These are phyloP conservation scores for Sciurus carolinensis DNA, from an alignment of 2,797 vertebrate species.

Conservation along the genomic window DNA sequence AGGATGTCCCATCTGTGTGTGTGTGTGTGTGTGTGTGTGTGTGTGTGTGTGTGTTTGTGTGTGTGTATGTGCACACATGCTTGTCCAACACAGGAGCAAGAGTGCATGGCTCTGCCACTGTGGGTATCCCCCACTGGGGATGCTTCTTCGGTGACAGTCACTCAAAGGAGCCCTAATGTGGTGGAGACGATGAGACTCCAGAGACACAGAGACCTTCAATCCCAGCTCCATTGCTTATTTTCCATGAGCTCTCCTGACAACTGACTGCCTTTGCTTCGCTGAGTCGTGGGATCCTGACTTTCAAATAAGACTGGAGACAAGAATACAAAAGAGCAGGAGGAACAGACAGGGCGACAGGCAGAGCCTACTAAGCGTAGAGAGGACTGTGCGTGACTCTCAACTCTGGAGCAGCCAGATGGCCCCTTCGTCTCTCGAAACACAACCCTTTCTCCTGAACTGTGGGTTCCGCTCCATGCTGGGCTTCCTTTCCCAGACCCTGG, in stretches of 20 bases:
- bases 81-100: too few species aligned
- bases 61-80: too few species aligned
- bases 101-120: too few species aligned
- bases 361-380: too few species aligned
- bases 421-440: background rate
- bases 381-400: accelerated
- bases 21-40: too few species aligned
- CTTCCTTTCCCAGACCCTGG: background rate
- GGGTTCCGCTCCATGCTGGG: background rate
- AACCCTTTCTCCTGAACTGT: background rate
- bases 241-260: background rate
- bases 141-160: background rate
- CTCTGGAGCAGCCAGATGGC: background rate
- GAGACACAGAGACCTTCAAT: background rate
- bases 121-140: too few species aligned
- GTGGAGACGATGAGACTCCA: background rate
- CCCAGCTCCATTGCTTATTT: background rate
- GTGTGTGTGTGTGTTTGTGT: too few species aligned
- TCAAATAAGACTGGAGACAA: background rate
- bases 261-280: background rate
- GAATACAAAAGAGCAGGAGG: background rate
- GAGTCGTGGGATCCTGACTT: background rate
- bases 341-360: background rate
- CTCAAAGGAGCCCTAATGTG: background rate
- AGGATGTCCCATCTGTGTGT: too few species aligned